A percentile compares a stretch with the other conserved stretches of the same genome.
These are phyloP conservation scores for Hemitrygon akajei DNA, from an alignment of 2,797 vertebrate species.

Conservation along the genomic window DNA sequence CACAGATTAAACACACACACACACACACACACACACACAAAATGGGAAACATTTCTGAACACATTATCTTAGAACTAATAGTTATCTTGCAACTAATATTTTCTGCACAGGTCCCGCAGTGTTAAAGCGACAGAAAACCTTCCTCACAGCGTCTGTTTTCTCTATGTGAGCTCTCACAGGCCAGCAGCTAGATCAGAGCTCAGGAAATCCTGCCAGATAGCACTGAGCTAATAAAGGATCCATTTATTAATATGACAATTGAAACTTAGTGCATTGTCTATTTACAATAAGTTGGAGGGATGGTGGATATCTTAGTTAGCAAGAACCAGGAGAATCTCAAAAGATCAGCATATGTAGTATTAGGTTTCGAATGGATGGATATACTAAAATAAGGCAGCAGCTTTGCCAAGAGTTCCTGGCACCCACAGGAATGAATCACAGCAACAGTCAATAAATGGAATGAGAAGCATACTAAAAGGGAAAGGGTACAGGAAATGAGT, in stretches of 20 bases:
- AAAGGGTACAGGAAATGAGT: neutral
- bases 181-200: neutral
- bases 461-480: neutral
- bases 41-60: neutral
- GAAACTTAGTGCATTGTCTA: neutral
- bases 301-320: neutral
- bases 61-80: neutral
- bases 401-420: neutral
- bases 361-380: neutral
- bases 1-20: too few species aligned
- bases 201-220: conserved; percentile 7
- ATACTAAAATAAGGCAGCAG: neutral
- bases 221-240: neutral
- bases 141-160: neutral
- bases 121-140: neutral
- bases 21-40: neutral
- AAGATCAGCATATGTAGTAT: neutral
- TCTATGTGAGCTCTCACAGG: neutral
- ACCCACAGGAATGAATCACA: neutral
- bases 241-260: neutral
- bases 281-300: neutral
- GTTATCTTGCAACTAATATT: neutral
- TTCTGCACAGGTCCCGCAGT: neutral
- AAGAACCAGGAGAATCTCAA: neutral
- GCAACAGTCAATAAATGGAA: neutral